Evolutionary conservation across 2,888 invertebrate species (phyloP).

Genomic region (Gryllus longicercus): DNA sequence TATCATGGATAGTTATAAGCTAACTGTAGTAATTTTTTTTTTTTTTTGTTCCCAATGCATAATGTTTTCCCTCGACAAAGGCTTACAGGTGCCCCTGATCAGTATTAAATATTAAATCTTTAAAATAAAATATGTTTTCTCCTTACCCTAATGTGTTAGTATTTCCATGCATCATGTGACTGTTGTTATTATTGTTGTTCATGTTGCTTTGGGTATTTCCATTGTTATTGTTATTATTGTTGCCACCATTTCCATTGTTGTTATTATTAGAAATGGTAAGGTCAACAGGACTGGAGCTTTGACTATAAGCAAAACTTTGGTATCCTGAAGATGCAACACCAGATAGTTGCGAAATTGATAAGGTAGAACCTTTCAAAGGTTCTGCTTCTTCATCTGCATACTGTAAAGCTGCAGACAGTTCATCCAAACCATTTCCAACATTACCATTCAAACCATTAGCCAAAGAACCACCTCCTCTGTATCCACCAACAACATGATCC

Average conservation of each 20-base stretch:
- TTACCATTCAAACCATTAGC: constrained; percentile 46
- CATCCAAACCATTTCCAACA: constrained; percentile 59
- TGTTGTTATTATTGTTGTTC: not conserved
- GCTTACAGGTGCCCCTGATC: too few relatives aligned
- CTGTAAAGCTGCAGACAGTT: constrained; percentile 66
- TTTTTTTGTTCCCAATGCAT: too few relatives aligned
- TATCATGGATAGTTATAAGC: too few relatives aligned
- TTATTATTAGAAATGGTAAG: constrained; percentile 50
- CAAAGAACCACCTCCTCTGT: not conserved
- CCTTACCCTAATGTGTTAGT: not conserved
- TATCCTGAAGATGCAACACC: constrained; percentile 81
- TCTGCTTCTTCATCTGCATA: constrained; percentile 69
- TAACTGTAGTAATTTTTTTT: too few relatives aligned
- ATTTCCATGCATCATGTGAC: constrained; percentile 1
- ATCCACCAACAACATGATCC: not conserved
- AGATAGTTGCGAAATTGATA: constrained; percentile 73
- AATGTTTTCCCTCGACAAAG: too few relatives aligned
- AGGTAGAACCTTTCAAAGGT: constrained; percentile 65
- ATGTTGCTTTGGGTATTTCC: constrained; percentile 36
- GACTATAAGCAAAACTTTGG: constrained; percentile 84
- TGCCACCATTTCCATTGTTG: constrained; percentile 40
- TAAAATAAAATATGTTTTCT: not conserved
- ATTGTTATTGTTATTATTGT: constrained; percentile 41
- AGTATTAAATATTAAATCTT: too few relatives aligned
- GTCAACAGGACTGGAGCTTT: constrained; percentile 81